Evolutionary conservation across 2,888 invertebrate species (phyloP).

Genomic region (Anodontia alba): DNA sequence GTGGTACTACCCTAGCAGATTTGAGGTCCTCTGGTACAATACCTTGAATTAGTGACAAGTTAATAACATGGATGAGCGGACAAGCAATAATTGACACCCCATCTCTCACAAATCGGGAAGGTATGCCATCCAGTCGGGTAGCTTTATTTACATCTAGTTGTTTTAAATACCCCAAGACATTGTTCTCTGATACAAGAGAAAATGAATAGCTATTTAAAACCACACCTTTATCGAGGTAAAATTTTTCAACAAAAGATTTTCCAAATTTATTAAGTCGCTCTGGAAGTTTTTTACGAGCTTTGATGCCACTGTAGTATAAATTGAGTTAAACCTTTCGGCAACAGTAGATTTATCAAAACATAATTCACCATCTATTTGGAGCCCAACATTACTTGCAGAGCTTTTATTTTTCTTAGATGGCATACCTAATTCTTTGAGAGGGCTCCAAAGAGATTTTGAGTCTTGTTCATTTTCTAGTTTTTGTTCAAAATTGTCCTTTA

Average conservation of each 20-base stretch:
- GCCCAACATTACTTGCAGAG: not conserved
- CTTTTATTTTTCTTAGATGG: not conserved
- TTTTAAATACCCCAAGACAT: not conserved
- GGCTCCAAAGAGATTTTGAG: not conserved
- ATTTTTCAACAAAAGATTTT: not conserved
- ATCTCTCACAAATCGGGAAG: not conserved
- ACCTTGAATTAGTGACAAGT: not conserved
- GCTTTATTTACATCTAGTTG: not conserved
- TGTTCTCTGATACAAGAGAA: not conserved
- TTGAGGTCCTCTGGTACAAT: not conserved
- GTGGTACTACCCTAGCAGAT: not conserved
- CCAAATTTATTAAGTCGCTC: not conserved
- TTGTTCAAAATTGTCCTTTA: not conserved
- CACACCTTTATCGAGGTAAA: not conserved
- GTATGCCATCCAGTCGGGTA: not conserved
- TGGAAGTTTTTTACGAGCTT: not conserved
- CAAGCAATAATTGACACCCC: not conserved
- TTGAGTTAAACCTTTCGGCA: not conserved
- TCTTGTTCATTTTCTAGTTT: not conserved
- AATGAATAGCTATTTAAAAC: not conserved
- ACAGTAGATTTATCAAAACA: not conserved
- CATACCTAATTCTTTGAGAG: not conserved
- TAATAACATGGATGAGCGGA: not conserved
- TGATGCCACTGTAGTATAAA: not conserved
- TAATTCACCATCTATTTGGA: not conserved